Evolutionary conservation across 2,113 vertebrate genomes (phyloP).

Genomic region (Onychorhynchus coronatus): DNA sequence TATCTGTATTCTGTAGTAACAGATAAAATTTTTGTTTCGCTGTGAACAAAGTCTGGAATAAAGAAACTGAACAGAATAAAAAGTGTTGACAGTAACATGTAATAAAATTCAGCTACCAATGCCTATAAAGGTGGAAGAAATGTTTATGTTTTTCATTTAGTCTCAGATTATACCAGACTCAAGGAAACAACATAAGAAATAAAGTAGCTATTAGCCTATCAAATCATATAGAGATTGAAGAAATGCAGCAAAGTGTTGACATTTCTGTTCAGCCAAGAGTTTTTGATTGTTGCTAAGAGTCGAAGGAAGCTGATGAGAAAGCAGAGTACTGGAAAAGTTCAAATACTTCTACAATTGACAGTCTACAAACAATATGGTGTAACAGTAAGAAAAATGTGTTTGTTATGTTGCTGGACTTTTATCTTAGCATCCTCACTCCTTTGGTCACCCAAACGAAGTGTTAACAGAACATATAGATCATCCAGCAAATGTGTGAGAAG

Average conservation of each 20-base stretch:
- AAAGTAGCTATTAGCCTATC: background rate
- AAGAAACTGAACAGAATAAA: background rate
- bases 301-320: background rate
- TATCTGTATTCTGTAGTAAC: background rate
- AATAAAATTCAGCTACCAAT: background rate
- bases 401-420: slow-evolving; percentile 19
- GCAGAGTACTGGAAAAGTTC: background rate
- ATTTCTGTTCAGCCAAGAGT: background rate
- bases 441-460: slow-evolving; percentile 18
- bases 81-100: background rate
- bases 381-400: slow-evolving; percentile 29
- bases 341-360: background rate
- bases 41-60: background rate
- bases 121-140: background rate
- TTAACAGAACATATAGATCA: slow-evolving; percentile 16
- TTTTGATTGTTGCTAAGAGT: background rate
- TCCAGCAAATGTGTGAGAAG: background rate
- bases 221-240: background rate
- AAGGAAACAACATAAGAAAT: background rate
- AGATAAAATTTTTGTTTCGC: background rate
- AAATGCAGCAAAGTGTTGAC: background rate
- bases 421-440: background rate
- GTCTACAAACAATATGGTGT: background rate
- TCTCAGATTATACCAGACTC: background rate
- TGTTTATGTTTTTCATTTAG: background rate